Percentiles rank a stretch among this genome's conserved stretches.
These are phyloP conservation scores for Solea solea DNA, from an alignment of 2,113 vertebrate genomes.

Conservation along the genomic window DNA sequence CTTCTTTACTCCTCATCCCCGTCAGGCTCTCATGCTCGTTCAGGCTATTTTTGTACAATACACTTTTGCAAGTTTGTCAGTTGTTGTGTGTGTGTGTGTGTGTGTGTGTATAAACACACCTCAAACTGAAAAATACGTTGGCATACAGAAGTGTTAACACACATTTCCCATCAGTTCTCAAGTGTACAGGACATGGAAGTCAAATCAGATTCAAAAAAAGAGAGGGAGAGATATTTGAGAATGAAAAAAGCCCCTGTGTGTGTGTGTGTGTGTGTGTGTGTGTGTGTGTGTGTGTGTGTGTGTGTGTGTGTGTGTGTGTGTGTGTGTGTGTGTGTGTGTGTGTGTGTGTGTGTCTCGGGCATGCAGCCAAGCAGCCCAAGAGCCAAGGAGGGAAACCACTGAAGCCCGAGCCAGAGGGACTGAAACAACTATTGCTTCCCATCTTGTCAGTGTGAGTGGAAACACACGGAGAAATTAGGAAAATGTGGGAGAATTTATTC, in stretches of 20 bases:
- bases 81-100: conserved; percentile 31
- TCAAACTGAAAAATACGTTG: conserved; percentile 34
- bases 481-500: conserved; percentile 15
- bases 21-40: conserved; percentile 53
- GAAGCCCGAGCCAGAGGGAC: conserved; percentile 51
- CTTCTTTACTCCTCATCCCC: conserved; percentile 57
- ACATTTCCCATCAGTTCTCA: conserved; percentile 38
- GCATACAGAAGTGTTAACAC: conserved; percentile 17
- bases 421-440: conserved; percentile 49
- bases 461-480: conserved; percentile 23
- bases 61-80: conserved; percentile 60
- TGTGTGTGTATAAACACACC: conserved; percentile 8
- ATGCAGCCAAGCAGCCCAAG: conserved; percentile 51
- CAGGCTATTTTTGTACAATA: conserved; percentile 57
- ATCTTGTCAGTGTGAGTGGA: conserved; percentile 46
- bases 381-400: conserved; percentile 66
- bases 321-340: too few species aligned
- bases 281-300: too few species aligned
- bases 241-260: conserved; percentile 48
- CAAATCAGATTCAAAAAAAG: conserved; percentile 11
- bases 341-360: conserved; percentile 33
- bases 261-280: background rate
- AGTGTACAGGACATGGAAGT: conserved; percentile 35
- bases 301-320: background rate
- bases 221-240: conserved; percentile 33